Base-by-base conservation (phyloP, 2,797 vertebrate genomes). In the Anguilla marmorata region DNA sequence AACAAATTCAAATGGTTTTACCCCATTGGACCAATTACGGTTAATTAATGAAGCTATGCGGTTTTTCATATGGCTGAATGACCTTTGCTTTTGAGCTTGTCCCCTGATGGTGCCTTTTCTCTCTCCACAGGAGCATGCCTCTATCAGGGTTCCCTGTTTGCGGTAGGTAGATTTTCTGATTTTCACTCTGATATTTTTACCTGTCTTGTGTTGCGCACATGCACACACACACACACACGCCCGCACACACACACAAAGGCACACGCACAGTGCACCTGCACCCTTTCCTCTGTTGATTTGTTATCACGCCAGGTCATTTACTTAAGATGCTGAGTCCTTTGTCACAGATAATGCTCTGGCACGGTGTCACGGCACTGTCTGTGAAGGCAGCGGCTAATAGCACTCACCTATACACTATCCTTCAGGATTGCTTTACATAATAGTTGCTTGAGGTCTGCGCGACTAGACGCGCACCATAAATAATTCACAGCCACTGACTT, bases 51-150 rank as follows among this genome's bases (percentile, higher is more conserved):
- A 0, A 80, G 50, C 52, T 9, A 30, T 50, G 80, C 21, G 30
- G 80, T 33, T 79, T 48, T 41, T 45, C 27, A 69, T 86, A 24
- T 27, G 45, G 74, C 27, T 16, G 3, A 33, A 86, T 76, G 21
- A 56, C 41, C 66, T 33, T 88, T 88, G 27, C 11, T 54, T 69
- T 63, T 50, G 33, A 16, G 45, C 63, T n/a, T 27, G 16, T 66
- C 84, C 82, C 60, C 66, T 88, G 58, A 63, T 48, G 52, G 27
- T 85, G 84, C 24, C 86, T 63, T 52, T 27, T 11, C 41, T 48
- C 80, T 84, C 56, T 88, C 58, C 66, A 24, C 86, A 96, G 96
- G 96, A 92, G 93, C 90, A 11, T 96, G 96, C 91, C 37, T 91
- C 93, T 93, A 93, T 89, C 92, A 94, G 87, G 96, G 95, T 91